Evolutionary conservation across 2,888 invertebrate species (phyloP).

Genomic region (Chrysina gloriosa): DNA sequence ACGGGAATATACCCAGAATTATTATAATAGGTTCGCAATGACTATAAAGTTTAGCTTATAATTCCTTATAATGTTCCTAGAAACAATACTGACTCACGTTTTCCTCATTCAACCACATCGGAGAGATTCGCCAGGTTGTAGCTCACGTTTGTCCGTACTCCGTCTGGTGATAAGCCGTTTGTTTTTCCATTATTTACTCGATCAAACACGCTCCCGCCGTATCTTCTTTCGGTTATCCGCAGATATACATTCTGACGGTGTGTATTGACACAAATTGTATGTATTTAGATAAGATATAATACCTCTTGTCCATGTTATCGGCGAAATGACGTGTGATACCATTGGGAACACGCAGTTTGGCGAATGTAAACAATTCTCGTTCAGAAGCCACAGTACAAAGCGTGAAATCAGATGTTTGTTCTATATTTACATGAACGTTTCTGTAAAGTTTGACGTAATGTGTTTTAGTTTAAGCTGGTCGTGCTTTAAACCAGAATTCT

Average conservation of each 20-base stretch:
- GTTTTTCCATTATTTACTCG: conserved; percentile 12
- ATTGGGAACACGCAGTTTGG: no score
- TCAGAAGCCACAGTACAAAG: conserved; percentile 11
- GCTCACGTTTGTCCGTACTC: not conserved
- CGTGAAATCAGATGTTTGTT: conserved; percentile 17
- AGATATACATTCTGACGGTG: not conserved
- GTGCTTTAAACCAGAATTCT: conserved; percentile 11
- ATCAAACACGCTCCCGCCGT: conserved; percentile 1
- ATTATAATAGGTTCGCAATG: no score
- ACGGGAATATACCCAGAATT: no score
- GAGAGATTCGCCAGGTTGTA: not conserved
- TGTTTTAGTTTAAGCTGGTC: conserved; percentile 36
- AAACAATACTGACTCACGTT: conserved; percentile 10
- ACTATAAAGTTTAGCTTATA: no score
- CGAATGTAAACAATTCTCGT: conserved; percentile 5
- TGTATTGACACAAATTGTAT: conserved; percentile 16
- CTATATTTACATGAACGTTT: conserved; percentile 9
- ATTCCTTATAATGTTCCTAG: not conserved
- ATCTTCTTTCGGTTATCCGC: conserved; percentile 4
- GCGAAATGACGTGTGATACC: not conserved
- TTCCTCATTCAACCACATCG: no score
- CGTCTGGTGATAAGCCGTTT: not conserved
- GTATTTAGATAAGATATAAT: conserved; percentile 29
- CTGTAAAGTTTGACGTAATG: conserved; percentile 41
- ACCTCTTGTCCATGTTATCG: conserved; percentile 1